Percentiles rank a stretch among this genome's conserved stretches.
Evolutionary conservation across 2,113 vertebrate genomes (phyloP).

Genomic region (Semicossyphus pulcher): DNA sequence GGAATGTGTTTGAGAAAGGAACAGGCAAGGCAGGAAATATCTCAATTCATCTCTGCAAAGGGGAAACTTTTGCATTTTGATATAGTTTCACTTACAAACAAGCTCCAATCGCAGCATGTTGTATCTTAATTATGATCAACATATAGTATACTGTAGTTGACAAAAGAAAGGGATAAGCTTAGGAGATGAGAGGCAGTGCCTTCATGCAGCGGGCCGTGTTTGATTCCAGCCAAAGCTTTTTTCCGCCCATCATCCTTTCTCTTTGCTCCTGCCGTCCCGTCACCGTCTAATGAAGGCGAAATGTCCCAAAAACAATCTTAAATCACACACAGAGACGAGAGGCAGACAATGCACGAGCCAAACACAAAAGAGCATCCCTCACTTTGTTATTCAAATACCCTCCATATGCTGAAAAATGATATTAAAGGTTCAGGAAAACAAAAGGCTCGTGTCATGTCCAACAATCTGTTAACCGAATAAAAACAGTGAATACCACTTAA

Average conservation of each 20-base stretch:
- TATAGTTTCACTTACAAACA: background rate
- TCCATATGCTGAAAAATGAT: conserved; percentile 10
- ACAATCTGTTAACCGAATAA: conserved; percentile 10
- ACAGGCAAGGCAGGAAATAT: background rate
- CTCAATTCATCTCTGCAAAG: background rate
- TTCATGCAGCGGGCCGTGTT: background rate
- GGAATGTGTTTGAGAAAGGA: conserved; percentile 8
- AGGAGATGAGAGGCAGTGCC: background rate
- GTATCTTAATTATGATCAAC: conserved; percentile 13
- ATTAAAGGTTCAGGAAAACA: conserved; percentile 13
- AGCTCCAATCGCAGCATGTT: conserved; percentile 12
- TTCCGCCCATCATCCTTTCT: background rate
- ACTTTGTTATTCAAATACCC: conserved; percentile 18
- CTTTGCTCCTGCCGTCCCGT: background rate
- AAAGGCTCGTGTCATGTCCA: conserved; percentile 1
- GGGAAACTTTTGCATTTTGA: conserved; percentile 1
- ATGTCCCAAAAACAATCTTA: background rate
- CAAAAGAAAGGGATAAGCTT: conserved; percentile 3
- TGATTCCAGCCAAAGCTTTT: background rate
- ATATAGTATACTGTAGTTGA: background rate
- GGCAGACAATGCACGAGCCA: conserved; percentile 2
- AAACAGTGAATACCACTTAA: conserved; percentile 4
- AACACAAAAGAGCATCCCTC: conserved; percentile 21
- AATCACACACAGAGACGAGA: background rate
- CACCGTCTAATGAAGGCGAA: background rate